Conservation (phyloP, 2,113 vertebrate genomes). For the Apodemus sylvaticus region DNA sequence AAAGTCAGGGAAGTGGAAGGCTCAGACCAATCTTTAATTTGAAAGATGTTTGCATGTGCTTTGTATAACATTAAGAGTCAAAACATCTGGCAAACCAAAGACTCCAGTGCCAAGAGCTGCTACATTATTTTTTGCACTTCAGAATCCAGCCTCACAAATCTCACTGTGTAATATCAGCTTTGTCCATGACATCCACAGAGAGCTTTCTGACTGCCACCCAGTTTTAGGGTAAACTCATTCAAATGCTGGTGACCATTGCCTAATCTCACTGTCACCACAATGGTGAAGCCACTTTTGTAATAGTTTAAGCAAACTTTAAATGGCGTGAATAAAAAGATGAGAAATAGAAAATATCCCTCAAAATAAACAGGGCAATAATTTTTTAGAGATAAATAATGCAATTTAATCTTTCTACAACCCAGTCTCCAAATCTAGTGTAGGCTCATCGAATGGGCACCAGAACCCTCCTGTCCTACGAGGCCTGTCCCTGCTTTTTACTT, state of each 20-base stretch:
- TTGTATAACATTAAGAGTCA: slow-evolving; percentile 44
- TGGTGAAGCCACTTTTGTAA: background rate
- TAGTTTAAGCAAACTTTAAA: slow-evolving; percentile 18
- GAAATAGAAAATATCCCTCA: background rate
- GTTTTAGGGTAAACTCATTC: background rate
- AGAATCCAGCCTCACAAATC: background rate
- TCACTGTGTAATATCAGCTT: background rate
- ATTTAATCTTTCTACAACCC: background rate
- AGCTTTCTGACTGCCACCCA: background rate
- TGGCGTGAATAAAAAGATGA: background rate
- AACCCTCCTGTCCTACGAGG: background rate
- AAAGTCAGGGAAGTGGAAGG: slow-evolving; percentile 29
- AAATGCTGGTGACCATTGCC: background rate
- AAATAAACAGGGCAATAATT: background rate
- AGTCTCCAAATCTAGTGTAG: background rate
- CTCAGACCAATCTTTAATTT: slow-evolving; percentile 31
- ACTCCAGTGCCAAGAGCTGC: background rate
- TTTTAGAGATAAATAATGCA: background rate
- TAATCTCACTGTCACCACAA: background rate
- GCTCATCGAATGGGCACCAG: background rate
- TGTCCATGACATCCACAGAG: background rate
- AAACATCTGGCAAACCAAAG: slow-evolving; percentile 55
- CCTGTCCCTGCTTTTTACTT: background rate
- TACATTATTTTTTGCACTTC: background rate
- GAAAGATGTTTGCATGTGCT: slow-evolving; percentile 30